Conservation (phyloP, 2,888 invertebrate genomes). For the Habrosyne pyritoides region DNA sequence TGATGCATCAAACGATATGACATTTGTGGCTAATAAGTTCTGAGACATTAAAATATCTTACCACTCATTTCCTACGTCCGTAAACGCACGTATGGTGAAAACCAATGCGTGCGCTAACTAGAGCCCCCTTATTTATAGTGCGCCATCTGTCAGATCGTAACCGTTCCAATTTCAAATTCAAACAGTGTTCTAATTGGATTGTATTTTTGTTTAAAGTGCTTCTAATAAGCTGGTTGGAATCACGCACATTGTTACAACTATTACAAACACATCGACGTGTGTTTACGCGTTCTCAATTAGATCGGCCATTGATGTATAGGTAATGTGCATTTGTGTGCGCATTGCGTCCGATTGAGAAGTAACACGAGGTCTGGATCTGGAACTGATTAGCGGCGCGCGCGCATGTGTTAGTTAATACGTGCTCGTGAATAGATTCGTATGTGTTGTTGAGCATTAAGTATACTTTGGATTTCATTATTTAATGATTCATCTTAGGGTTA, state of each 20-base stretch:
- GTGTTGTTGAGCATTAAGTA: conserved; percentile 80
- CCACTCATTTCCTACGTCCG: conserved; percentile 49
- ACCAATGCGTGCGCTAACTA: conserved; percentile 60
- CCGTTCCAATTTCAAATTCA: conserved; percentile 77
- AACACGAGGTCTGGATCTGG: conserved; percentile 68
- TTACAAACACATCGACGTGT: conserved; percentile 72
- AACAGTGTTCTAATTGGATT: conserved; percentile 79
- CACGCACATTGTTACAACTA: conserved; percentile 75
- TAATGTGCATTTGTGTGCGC: conserved; percentile 52
- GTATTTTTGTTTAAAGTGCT: conserved; percentile 79
- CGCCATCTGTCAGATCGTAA: conserved; percentile 79
- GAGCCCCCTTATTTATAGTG: conserved; percentile 75
- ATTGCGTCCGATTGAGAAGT: conserved; percentile 64
- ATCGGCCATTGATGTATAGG: conserved; percentile 76
- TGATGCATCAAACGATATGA: conserved; percentile 77
- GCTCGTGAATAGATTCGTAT: conserved; percentile 70
- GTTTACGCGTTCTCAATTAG: conserved; percentile 81
- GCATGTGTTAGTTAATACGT: conserved; percentile 71
- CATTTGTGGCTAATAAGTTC: conserved; percentile 73
- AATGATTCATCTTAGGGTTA: conserved; percentile 83
- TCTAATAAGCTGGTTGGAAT: conserved; percentile 74
- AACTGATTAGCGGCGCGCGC: conserved; percentile 71
- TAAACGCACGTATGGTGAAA: conserved; percentile 51
- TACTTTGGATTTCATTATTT: conserved; percentile 83
- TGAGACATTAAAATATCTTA: conserved; percentile 69